Conservation (phyloP, 2,888 invertebrate species). For the Cheilosia vernalis region DNA sequence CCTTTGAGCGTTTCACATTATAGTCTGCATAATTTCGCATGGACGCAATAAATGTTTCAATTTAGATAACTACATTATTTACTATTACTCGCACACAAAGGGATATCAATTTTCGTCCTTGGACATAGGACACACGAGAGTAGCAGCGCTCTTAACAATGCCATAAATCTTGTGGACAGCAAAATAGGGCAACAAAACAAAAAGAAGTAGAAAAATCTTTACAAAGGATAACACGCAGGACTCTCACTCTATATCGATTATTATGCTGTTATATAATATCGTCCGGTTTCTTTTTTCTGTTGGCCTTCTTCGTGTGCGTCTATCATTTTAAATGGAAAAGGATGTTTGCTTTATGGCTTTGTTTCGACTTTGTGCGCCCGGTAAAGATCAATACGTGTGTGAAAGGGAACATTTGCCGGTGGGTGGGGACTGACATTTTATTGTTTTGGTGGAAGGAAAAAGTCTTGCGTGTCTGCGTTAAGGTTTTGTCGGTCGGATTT, state of each 20-base stretch:
- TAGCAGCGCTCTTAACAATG: slow-evolving; percentile 45
- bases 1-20: slow-evolving; percentile 49
- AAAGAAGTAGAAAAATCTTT: slow-evolving; percentile 3
- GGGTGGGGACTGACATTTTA: slow-evolving; percentile 45
- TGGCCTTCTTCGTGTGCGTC: slow-evolving; percentile 11
- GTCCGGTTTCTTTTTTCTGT: background rate
- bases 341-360: slow-evolving; percentile 62
- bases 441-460: slow-evolving; percentile 47
- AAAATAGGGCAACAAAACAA: background rate
- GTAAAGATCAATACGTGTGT: slow-evolving; percentile 59
- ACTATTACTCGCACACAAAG: slow-evolving; percentile 50
- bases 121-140: slow-evolving; percentile 18
- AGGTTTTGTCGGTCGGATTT: slow-evolving; percentile 31
- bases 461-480: slow-evolving; percentile 38
- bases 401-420: slow-evolving; percentile 3
- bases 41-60: slow-evolving; percentile 8
- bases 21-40: background rate
- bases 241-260: slow-evolving; percentile 62
- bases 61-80: slow-evolving; percentile 30
- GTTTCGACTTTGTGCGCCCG: slow-evolving; percentile 35
- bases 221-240: slow-evolving; percentile 51
- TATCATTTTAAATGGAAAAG: slow-evolving; percentile 56
- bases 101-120: slow-evolving; percentile 65
- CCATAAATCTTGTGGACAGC: slow-evolving; percentile 61
- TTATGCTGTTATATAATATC: slow-evolving; percentile 66